These are phyloP conservation scores for Tursiops truncatus DNA, from an alignment of 2,113 vertebrate genomes.

Conservation along the genomic window DNA sequence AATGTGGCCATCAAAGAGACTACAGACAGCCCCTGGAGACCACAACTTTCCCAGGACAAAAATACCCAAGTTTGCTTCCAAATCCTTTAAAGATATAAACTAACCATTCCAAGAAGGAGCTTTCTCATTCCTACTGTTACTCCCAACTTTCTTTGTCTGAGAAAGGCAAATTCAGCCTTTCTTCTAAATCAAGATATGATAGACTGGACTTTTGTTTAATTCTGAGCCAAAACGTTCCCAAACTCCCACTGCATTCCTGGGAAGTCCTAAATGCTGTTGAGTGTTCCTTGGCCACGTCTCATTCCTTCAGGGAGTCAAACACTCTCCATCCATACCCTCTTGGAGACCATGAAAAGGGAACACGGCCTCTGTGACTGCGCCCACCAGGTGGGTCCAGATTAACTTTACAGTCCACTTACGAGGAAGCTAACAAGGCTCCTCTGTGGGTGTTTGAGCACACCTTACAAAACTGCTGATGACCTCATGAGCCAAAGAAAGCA, in stretches of 20 bases:
- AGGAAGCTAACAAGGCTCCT: constrained; percentile 56
- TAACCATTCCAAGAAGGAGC: constrained; percentile 32
- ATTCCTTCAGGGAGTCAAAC: not conserved
- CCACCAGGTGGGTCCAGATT: constrained; percentile 58
- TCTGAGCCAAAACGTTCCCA: constrained; percentile 58
- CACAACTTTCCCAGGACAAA: constrained; percentile 35
- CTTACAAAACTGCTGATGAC: constrained; percentile 62
- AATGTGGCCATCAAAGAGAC: not conserved
- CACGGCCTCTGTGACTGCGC: not conserved
- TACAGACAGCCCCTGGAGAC: not conserved
- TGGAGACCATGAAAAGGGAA: not conserved
- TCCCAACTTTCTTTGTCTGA: constrained; percentile 48
- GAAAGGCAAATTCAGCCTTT: constrained; percentile 52
- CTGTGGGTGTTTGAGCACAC: constrained; percentile 54
- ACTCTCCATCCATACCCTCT: not conserved
- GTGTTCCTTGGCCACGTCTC: not conserved
- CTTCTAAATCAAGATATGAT: constrained; percentile 51
- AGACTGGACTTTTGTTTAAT: constrained; percentile 62
- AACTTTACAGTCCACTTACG: not conserved
- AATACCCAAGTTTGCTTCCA: not conserved
- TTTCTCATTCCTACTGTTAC: constrained; percentile 21
- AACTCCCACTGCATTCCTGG: constrained; percentile 55
- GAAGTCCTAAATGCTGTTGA: constrained; percentile 17
- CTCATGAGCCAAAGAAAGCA: constrained; percentile 72
- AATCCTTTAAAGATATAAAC: constrained; percentile 20